A percentile compares a stretch with the other conserved stretches of the same genome.
phyloP scores from a whole-genome alignment of 2,888 invertebrate species.

The Lasioglossum malachurum region DNA sequence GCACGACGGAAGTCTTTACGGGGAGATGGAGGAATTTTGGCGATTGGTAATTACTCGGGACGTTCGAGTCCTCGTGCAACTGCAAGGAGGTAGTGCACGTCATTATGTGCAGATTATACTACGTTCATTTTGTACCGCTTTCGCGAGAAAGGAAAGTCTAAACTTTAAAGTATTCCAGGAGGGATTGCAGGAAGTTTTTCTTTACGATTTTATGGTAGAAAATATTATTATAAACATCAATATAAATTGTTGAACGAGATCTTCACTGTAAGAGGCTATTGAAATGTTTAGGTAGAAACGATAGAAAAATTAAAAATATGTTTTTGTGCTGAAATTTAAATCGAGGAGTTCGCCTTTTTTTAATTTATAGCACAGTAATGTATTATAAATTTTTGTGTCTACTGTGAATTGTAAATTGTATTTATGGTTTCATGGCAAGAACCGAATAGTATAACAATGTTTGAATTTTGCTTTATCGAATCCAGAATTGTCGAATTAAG shows the following conservation, averaged over 20 bases:
- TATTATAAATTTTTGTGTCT: not conserved
- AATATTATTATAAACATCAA: not conserved
- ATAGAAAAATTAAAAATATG: not conserved
- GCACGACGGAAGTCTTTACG: not conserved
- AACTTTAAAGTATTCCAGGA: not conserved
- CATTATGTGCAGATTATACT: not conserved
- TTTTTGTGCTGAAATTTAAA: not conserved
- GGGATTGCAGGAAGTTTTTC: not conserved
- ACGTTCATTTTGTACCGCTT: not conserved
- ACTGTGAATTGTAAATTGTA: not conserved
- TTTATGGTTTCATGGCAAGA: not conserved
- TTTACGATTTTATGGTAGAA: not conserved
- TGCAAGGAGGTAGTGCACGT: not conserved
- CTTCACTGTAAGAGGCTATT: not conserved
- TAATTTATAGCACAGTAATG: not conserved
- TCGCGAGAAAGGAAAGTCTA: not conserved
- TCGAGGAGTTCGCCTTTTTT: not conserved
- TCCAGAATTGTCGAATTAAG: not conserved
- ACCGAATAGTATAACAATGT: not conserved
- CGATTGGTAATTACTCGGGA: not conserved
- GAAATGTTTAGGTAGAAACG: not conserved
- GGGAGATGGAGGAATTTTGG: not conserved
- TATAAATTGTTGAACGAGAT: not conserved
- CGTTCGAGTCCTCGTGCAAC: not conserved
- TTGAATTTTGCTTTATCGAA: not conserved